These are phyloP conservation scores for Tipula lateralis DNA, from an alignment of 2,888 invertebrate species.

Conservation along the genomic window DNA sequence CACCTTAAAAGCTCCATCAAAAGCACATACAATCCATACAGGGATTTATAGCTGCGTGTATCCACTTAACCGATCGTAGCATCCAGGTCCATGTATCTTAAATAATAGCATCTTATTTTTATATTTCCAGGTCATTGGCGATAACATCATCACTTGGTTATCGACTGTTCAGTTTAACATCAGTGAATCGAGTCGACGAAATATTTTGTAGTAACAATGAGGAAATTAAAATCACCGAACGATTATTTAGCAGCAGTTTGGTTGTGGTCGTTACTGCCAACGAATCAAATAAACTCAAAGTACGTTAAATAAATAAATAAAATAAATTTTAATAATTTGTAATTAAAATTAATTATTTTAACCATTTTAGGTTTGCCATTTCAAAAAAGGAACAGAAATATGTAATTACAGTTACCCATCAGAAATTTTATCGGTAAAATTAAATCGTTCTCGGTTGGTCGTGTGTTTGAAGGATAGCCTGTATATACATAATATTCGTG, in stretches of 20 bases:
- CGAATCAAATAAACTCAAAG: conserved; percentile 47
- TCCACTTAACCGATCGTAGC: too few relatives aligned
- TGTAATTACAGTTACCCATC: conserved; percentile 49
- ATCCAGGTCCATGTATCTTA: too few relatives aligned
- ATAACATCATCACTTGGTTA: conserved; percentile 44
- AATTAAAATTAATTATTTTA: conserved; percentile 6
- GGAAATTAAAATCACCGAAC: conserved; percentile 46
- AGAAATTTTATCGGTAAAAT: conserved; percentile 45
- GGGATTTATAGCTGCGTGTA: too few relatives aligned
- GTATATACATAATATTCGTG: conserved; percentile 49
- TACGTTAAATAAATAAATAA: conserved; percentile 34
- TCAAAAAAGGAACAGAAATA: conserved; percentile 49
- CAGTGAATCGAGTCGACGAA: conserved; percentile 47
- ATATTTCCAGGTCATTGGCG: conserved; percentile 43
- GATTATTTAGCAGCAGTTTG: conserved; percentile 47
- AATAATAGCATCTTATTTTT: not conserved
- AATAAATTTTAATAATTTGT: not conserved
- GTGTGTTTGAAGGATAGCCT: conserved; percentile 45
- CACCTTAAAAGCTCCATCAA: too few relatives aligned
- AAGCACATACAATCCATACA: too few relatives aligned
- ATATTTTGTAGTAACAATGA: conserved; percentile 48
- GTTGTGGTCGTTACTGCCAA: conserved; percentile 47
- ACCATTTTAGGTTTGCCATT: conserved; percentile 39
- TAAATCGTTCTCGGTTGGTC: conserved; percentile 47
- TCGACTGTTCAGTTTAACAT: conserved; percentile 45